A percentile compares a stretch with the other conserved stretches of the same genome.
Conservation (phyloP, 2,113 vertebrate genomes). For the Bambusicola thoracicus region DNA sequence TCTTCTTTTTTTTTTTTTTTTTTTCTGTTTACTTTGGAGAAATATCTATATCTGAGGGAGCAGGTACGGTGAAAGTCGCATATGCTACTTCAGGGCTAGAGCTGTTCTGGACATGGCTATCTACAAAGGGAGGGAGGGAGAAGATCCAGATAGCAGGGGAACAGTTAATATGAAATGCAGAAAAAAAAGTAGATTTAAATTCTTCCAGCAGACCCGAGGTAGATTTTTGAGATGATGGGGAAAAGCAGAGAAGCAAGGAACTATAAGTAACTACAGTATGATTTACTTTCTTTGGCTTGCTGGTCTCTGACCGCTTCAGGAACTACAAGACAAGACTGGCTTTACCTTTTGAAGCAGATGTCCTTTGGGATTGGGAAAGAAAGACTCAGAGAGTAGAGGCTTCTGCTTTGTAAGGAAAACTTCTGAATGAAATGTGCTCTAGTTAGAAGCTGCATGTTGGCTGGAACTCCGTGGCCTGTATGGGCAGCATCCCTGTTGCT, state of each 20-base stretch:
- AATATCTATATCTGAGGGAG: background rate
- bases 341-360: background rate
- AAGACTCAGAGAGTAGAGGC: background rate
- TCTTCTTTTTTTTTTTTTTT: background rate
- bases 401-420: background rate
- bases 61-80: background rate
- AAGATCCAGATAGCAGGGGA: background rate
- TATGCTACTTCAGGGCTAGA: background rate
- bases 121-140: background rate
- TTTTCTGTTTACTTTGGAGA: constrained; percentile 18
- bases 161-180: background rate
- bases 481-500: background rate
- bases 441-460: background rate
- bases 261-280: background rate
- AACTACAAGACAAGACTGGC: background rate
- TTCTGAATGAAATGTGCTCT: background rate
- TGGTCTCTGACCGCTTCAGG: background rate
- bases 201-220: background rate
- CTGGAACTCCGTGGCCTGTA: background rate
- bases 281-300: background rate
- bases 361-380: background rate
- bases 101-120: background rate
- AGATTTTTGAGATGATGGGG: background rate
- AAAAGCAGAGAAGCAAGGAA: background rate
- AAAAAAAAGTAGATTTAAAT: background rate